Percentiles rank a stretch among this genome's conserved stretches.
phyloP scores from a whole-genome alignment of 1,140 invertebrate species.

The Leptinotarsa lineolata region DNA sequence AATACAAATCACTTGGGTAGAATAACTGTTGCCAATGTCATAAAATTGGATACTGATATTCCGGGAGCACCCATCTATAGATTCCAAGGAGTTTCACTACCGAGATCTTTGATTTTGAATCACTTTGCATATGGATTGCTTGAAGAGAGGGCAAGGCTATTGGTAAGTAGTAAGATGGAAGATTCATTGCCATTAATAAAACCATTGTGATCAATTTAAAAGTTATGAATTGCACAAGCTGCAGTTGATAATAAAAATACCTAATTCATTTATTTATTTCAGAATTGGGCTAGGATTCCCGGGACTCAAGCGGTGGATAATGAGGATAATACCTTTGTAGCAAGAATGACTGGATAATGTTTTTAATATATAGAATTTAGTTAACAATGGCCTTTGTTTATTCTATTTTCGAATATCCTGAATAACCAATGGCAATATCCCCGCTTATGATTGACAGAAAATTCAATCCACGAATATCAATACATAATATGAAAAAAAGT shows the following conservation, averaged over 20 bases:
- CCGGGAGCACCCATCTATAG: slow-evolving; percentile 70
- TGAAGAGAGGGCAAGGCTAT: slow-evolving; percentile 72
- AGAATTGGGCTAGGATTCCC: slow-evolving; percentile 53
- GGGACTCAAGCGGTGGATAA: slow-evolving; percentile 44
- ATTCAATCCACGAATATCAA: no score
- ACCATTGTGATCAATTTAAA: no score
- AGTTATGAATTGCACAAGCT: no score
- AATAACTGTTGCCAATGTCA: slow-evolving; percentile 73
- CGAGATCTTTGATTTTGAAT: slow-evolving; percentile 75
- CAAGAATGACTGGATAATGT: slow-evolving; percentile 40
- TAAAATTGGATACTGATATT: slow-evolving; percentile 66
- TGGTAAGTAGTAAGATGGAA: slow-evolving; percentile 59
- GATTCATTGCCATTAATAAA: not conserved
- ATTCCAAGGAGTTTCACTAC: slow-evolving; percentile 88
- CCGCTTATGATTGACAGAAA: no score
- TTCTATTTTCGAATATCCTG: no score
- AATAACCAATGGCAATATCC: no score
- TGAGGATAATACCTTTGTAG: slow-evolving; percentile 53
- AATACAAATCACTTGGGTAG: slow-evolving; percentile 76
- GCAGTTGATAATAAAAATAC: not conserved
- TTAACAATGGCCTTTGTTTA: not conserved
- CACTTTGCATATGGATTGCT: slow-evolving; percentile 81
- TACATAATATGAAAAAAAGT: no score
- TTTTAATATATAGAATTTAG: not conserved
- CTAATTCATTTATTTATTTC: slow-evolving; percentile 37